Evolutionary conservation across 2,113 vertebrate genomes (phyloP).

Genomic region (Takifugu flavidus): DNA sequence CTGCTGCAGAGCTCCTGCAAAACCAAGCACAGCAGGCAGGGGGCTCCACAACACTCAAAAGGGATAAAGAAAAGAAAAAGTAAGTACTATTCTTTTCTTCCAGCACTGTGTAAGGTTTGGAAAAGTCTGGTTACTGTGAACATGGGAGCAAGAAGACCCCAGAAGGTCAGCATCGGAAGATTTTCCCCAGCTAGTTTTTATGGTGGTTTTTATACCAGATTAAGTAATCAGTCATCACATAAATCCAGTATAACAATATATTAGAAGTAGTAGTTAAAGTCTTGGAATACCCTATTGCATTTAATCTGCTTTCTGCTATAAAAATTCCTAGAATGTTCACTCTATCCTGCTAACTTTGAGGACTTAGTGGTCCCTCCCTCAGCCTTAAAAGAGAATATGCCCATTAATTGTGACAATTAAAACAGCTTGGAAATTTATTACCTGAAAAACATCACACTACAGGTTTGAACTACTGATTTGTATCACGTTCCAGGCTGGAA

Average conservation of each 20-base stretch:
- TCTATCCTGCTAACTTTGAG: slow-evolving; percentile 8
- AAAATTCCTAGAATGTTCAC: background rate
- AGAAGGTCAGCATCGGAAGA: background rate
- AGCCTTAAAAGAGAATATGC: slow-evolving; percentile 11
- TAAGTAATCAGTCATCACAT: background rate
- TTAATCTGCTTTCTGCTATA: background rate
- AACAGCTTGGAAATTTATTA: too few species aligned
- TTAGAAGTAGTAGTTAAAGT: too few species aligned
- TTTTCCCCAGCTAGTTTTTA: too few species aligned
- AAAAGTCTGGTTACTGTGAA: background rate
- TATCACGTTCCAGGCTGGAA: slow-evolving; percentile 1
- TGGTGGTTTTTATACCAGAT: too few species aligned
- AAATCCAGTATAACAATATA: background rate
- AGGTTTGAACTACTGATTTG: too few species aligned
- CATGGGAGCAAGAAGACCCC: too few species aligned
- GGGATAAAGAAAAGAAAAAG: slow-evolving; percentile 99
- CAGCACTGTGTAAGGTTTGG: slow-evolving; percentile 10
- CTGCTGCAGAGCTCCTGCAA: slow-evolving; percentile 91
- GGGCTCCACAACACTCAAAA: slow-evolving; percentile 95
- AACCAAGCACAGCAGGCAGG: slow-evolving; percentile 95
- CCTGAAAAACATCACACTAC: too few species aligned
- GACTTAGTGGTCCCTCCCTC: background rate
- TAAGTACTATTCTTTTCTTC: slow-evolving; percentile 76
- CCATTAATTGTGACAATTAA: background rate
- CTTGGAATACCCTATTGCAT: too few species aligned